Conservation (phyloP, 1,140 invertebrate species). For the Drosophila simulans region DNA sequence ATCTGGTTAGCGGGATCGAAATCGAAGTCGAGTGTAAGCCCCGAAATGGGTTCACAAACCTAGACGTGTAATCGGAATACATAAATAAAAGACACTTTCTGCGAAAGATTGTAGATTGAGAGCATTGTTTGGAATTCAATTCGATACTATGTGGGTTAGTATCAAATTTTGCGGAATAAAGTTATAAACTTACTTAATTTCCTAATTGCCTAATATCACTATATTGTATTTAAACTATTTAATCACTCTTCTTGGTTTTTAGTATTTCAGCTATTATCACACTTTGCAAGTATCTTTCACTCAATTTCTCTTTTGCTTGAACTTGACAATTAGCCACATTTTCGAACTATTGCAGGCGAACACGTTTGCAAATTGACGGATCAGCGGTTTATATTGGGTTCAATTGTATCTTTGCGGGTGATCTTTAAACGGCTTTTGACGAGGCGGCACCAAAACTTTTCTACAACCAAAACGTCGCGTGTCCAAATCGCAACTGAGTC, state of each 20-base stretch:
- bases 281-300: conserved; percentile 7
- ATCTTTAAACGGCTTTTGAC: conserved; percentile 7
- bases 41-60: conserved; percentile 37
- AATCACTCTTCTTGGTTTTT: neutral
- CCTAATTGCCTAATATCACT: conserved; percentile 28
- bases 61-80: conserved; percentile 5
- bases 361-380: conserved; percentile 40
- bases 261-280: conserved; percentile 19
- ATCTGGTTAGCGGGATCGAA: conserved; percentile 25
- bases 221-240: neutral
- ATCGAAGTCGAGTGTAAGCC: neutral
- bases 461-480: conserved; percentile 59
- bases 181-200: conserved; percentile 21
- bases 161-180: neutral
- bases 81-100: neutral
- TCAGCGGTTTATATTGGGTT: conserved; percentile 37
- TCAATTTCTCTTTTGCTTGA: conserved; percentile 56
- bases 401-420: conserved; percentile 37
- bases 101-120: neutral
- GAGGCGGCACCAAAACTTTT: conserved; percentile 38
- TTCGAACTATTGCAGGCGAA: conserved; percentile 31
- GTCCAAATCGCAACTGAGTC: conserved; percentile 60
- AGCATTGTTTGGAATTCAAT: neutral
- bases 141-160: too few species aligned
- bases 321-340: conserved; percentile 56